phyloP scores from a whole-genome alignment of 2,888 invertebrate species.

The Pheosia gnoma region DNA sequence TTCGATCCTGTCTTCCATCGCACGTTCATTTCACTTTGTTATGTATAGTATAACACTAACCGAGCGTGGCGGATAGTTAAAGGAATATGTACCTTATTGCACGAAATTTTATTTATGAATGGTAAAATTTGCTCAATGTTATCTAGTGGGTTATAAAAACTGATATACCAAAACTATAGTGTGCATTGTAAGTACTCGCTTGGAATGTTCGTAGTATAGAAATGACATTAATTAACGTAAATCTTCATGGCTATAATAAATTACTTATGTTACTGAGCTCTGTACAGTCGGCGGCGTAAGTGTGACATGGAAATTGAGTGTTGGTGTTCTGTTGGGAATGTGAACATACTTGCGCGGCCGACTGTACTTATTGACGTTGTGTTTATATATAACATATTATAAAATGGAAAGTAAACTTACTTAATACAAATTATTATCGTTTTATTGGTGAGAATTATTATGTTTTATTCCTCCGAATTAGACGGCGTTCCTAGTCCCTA shows the following conservation, averaged over 20 bases:
- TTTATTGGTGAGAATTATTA: slow-evolving; percentile 42
- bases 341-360: slow-evolving; percentile 51
- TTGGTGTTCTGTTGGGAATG: slow-evolving; percentile 36
- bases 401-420: slow-evolving; percentile 77
- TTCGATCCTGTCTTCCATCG: slow-evolving; percentile 67
- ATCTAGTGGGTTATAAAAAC: slow-evolving; percentile 70
- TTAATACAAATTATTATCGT: slow-evolving; percentile 68
- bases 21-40: slow-evolving; percentile 64
- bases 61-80: slow-evolving; percentile 39
- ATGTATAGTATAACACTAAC: slow-evolving; percentile 65
- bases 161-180: slow-evolving; percentile 64
- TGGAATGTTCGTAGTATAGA: slow-evolving; percentile 23
- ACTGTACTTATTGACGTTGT: slow-evolving; percentile 74
- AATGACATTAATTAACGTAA: slow-evolving; percentile 27
- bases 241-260: slow-evolving; percentile 41
- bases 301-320: slow-evolving; percentile 10
- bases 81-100: slow-evolving; percentile 31
- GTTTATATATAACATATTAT: slow-evolving; percentile 84
- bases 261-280: slow-evolving; percentile 47
- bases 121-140: slow-evolving; percentile 71
- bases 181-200: slow-evolving; percentile 50
- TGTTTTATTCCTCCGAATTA: neutral
- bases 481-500: too few relatives aligned
- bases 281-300: slow-evolving; percentile 29
- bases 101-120: slow-evolving; percentile 42